Base-by-base conservation (phyloP, 2,113 vertebrate genomes). In the Podarcis cretensis region DNA sequence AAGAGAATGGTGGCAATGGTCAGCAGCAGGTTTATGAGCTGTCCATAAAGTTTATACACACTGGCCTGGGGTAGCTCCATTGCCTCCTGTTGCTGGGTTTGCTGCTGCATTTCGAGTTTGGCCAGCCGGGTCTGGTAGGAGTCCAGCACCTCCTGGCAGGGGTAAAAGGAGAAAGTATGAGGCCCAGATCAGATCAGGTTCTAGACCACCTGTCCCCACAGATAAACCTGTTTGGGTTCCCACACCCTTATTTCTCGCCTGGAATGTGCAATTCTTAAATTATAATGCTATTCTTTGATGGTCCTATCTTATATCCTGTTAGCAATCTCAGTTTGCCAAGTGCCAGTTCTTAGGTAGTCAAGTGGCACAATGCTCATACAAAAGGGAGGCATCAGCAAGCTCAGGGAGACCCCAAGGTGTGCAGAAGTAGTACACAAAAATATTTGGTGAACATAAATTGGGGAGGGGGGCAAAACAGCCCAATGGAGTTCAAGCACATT, bases 61-160 rank as follows among this genome's bases (percentile, higher is more conserved):
- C 8, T n/a, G 68, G 10, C 81, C 76, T 85, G 5, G 32, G 78
- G 20, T 63, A 12, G 3, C 9, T 84, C 82, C 14, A 3, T 48
- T 65, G 66, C 59, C 40, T 93, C 84, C 74, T 79, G n/a, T 6
- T 91, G 94, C 5, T 79, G 71, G 66, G 35, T 32, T 85, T 86
- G 88, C n/a, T 95, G 93, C 16, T 92, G 77, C 2, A 30, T 71
- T 71, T 95, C 91, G 0, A 94, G 83, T 83, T 85, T 91, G 69
- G 87, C 27, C 57, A 94, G 84, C 4, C 76, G 82, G 23, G 32
- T 89, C 89, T 89, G 87, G 81, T 94, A 94, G 20, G 76, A 88
- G 20, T 93, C 92, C 87, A 91, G 59, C 89, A 95, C 78, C 21
- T 95, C 95, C 94, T 95, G 81, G 12, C 57, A 82, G 69, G 20